phyloP scores from a whole-genome alignment of 2,888 invertebrate genomes.

The Drosophila tanythrix region DNA sequence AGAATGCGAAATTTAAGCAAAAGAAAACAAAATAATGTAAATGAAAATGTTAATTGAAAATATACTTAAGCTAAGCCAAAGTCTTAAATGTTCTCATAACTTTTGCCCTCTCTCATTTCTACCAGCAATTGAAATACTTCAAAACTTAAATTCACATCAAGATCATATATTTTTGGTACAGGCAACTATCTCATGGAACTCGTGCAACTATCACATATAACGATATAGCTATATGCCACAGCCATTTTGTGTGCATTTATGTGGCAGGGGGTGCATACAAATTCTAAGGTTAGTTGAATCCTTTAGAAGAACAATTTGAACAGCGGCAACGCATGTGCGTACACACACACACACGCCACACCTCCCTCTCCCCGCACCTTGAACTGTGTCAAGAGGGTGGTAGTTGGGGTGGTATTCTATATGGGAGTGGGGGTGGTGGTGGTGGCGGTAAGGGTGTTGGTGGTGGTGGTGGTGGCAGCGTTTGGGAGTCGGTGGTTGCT shows the following conservation, averaged over 20 bases:
- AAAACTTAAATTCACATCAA: neutral
- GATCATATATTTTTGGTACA: neutral
- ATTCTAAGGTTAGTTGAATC: slow-evolving; percentile 55
- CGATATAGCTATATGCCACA: neutral
- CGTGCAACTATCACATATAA: neutral
- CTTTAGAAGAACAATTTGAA: slow-evolving; percentile 56
- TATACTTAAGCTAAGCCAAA: neutral
- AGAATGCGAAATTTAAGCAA: neutral
- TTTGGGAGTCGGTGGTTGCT: slow-evolving; percentile 73
- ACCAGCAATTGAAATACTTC: neutral
- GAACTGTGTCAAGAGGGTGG: slow-evolving; percentile 58
- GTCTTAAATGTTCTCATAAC: neutral
- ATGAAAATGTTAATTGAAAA: neutral
- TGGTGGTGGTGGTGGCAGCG: slow-evolving; percentile 24
- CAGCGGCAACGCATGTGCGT: slow-evolving; percentile 68
- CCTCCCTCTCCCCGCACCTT: slow-evolving; percentile 2
- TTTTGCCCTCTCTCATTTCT: neutral
- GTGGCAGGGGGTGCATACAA: slow-evolving; percentile 40
- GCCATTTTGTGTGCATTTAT: slow-evolving; percentile 61
- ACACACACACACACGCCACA: slow-evolving; percentile 27
- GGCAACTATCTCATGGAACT: slow-evolving; percentile 16
- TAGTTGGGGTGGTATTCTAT: slow-evolving; percentile 19
- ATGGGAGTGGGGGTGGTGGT: slow-evolving; percentile 14
- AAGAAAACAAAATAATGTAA: neutral
- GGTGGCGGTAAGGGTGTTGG: slow-evolving; percentile 36